phyloP scores from a whole-genome alignment of 2,888 invertebrate genomes.

The Dolomedes plantarius region DNA sequence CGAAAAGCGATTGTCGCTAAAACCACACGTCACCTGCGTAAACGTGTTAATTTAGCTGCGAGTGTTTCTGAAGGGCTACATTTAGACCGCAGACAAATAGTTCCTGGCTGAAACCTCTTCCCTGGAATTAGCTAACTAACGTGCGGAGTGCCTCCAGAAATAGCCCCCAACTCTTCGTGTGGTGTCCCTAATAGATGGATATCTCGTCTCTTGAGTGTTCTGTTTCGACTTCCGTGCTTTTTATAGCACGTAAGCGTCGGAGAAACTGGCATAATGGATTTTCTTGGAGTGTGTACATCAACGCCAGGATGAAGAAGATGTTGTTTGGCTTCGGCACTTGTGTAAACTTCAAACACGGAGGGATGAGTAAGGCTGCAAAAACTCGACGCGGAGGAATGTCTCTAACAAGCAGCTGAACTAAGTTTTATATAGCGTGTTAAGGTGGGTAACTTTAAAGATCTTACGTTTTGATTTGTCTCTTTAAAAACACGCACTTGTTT shows the following conservation, averaged over 20 bases:
- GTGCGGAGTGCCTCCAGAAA: background rate
- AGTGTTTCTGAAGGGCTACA: conserved; percentile 40
- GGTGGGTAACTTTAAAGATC: conserved; percentile 14
- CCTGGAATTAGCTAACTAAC: conserved; percentile 19
- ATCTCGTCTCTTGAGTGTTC: conserved; percentile 31
- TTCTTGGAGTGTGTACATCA: conserved; percentile 14
- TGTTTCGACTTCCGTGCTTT: conserved; percentile 25
- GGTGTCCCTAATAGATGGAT: conserved; percentile 57
- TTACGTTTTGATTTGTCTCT: conserved; percentile 8
- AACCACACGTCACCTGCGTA: conserved; percentile 34
- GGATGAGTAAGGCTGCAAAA: conserved; percentile 14
- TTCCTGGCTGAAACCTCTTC: conserved; percentile 54
- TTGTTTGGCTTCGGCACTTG: background rate
- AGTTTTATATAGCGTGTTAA: conserved; percentile 18
- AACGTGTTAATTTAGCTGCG: conserved; percentile 63
- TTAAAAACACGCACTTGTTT: conserved; percentile 3
- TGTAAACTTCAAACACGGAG: conserved; percentile 7
- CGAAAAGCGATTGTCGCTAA: conserved; percentile 40
- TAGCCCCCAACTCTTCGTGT: conserved; percentile 38
- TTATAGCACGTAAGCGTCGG: conserved; percentile 37
- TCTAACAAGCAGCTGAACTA: conserved; percentile 12
- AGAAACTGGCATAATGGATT: conserved; percentile 6
- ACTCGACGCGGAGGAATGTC: conserved; percentile 6
- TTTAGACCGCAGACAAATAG: conserved; percentile 66
- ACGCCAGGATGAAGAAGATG: background rate